Evolutionary conservation across 2,888 invertebrate species (phyloP).

Genomic region (Epinotia nisella): DNA sequence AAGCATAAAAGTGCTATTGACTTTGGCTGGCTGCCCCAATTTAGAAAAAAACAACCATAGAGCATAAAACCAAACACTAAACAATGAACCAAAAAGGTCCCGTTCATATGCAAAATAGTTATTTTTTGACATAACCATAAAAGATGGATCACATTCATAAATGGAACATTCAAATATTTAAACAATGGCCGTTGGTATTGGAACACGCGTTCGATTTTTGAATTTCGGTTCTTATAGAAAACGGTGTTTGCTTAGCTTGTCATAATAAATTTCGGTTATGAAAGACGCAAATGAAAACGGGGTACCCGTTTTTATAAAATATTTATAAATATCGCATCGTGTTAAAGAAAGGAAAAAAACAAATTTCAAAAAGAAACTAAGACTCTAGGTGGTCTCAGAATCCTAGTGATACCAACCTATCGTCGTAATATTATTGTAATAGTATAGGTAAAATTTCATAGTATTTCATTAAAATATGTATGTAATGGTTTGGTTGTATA

Average conservation of each 20-base stretch:
- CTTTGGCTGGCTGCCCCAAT: slow-evolving; percentile 45
- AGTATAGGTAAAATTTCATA: no score
- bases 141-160: slow-evolving; percentile 75
- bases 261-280: slow-evolving; percentile 32
- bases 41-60: slow-evolving; percentile 49
- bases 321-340: background rate
- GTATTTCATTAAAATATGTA: no score
- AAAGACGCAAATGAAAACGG: slow-evolving; percentile 3
- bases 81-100: slow-evolving; percentile 56
- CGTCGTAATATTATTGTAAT: no score
- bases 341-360: background rate
- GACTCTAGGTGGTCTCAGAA: no score
- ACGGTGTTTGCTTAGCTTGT: slow-evolving; percentile 30
- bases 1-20: slow-evolving; percentile 55
- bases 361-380: no score
- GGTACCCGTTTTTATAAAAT: background rate
- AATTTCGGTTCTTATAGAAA: slow-evolving; percentile 26
- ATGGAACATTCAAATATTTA: slow-evolving; percentile 65
- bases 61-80: slow-evolving; percentile 59
- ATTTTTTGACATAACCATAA: slow-evolving; percentile 77
- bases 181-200: slow-evolving; percentile 55
- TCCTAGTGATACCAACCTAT: no score
- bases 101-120: slow-evolving; percentile 80
- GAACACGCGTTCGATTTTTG: slow-evolving; percentile 58
- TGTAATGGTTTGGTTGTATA: no score